A percentile compares a stretch with the other conserved stretches of the same genome.
These are phyloP conservation scores for Hippocampus kuda DNA, from an alignment of 2,797 vertebrate genomes.

Conservation along the genomic window DNA sequence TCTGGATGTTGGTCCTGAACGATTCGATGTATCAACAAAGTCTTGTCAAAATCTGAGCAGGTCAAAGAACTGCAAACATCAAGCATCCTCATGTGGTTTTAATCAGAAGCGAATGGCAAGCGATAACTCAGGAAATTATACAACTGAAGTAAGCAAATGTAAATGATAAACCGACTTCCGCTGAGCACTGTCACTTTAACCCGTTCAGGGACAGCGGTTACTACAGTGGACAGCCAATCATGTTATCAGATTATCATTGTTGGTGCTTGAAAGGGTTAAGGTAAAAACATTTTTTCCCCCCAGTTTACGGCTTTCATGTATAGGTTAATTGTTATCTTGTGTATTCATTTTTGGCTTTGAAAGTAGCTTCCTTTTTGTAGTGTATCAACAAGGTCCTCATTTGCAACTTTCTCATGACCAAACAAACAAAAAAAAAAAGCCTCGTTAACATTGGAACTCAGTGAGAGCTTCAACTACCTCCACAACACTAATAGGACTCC, in stretches of 20 bases:
- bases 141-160: constrained; percentile 17
- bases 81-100: constrained; percentile 41
- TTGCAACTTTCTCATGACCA: background rate
- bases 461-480: background rate
- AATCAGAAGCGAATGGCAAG: constrained; percentile 40
- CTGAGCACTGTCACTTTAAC: constrained; percentile 13
- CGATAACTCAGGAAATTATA: constrained; percentile 39
- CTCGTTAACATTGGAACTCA: background rate
- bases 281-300: background rate
- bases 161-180: constrained; percentile 24
- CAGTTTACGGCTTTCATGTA: background rate
- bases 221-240: too few relatives aligned
- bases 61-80: constrained; percentile 41
- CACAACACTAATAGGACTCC: background rate
- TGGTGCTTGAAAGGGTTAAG: too few relatives aligned
- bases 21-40: constrained; percentile 21
- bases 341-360: background rate
- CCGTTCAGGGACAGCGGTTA: constrained; percentile 6
- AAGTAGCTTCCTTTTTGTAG: background rate
- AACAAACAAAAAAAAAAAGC: background rate
- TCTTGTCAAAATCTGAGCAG: constrained; percentile 30
- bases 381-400: background rate
- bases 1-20: background rate
- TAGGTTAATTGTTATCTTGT: constrained; percentile 3
- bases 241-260: too few relatives aligned